These are phyloP conservation scores for Amblyornis subalaris DNA, from an alignment of 2,113 vertebrate genomes.

Conservation along the genomic window DNA sequence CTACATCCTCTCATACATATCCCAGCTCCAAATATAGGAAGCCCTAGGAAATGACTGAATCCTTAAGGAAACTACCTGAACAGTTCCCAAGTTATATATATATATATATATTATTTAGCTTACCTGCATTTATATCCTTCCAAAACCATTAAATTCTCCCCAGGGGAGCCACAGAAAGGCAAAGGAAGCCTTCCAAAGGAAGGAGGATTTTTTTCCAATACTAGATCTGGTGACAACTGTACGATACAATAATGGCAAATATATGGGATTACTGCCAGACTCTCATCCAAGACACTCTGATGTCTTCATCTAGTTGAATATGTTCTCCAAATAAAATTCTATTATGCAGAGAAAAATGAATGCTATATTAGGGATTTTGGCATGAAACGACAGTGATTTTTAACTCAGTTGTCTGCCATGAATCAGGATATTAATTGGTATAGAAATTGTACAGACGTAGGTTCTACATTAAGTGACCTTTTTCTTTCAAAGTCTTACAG, in stretches of 20 bases:
- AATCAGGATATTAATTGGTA: constrained; percentile 5
- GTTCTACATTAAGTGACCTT: background rate
- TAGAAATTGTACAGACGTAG: constrained; percentile 1
- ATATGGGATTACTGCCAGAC: background rate
- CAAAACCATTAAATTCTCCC: background rate
- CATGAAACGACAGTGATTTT: constrained; percentile 24
- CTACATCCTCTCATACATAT: background rate
- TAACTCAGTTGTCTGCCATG: background rate
- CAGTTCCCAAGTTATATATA: background rate
- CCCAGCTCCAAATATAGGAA: background rate
- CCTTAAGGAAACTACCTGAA: background rate
- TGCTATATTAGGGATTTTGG: background rate
- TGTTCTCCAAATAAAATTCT: constrained; percentile 26
- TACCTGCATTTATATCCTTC: background rate
- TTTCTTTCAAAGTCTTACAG: background rate
- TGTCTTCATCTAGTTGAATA: constrained; percentile 11
- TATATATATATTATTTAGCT: background rate
- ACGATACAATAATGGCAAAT: background rate
- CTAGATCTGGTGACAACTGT: background rate
- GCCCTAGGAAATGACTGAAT: background rate
- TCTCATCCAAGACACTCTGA: background rate
- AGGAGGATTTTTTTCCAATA: background rate
- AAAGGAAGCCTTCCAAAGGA: background rate
- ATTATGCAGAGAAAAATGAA: background rate
- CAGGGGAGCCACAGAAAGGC: background rate